A percentile compares a stretch with the other conserved stretches of the same genome.
phyloP scores from a whole-genome alignment of 2,797 vertebrate species.

The Mionectes olivaceus region DNA sequence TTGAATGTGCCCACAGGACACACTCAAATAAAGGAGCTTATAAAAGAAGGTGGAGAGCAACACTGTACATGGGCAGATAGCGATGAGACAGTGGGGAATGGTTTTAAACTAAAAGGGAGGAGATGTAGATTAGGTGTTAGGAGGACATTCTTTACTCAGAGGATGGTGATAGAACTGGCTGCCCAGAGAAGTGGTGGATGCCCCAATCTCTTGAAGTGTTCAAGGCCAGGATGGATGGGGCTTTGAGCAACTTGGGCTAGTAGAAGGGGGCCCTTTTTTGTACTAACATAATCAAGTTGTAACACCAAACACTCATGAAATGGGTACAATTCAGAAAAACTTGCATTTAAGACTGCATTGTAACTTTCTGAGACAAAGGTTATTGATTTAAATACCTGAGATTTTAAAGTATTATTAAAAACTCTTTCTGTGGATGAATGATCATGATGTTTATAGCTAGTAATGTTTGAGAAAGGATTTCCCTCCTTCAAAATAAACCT shows the following conservation, averaged over 20 bases:
- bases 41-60: not conserved
- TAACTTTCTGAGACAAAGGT: not conserved
- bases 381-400: not conserved
- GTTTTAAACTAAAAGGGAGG: not conserved
- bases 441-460: not conserved
- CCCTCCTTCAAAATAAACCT: not conserved
- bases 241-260: not conserved
- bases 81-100: not conserved
- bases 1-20: rapidly evolving
- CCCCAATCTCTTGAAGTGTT: not conserved
- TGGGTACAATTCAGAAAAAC: not conserved
- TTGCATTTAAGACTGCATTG: not conserved
- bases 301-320: not conserved
- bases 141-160: not conserved
- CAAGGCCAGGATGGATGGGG: not conserved
- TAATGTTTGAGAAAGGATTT: not conserved
- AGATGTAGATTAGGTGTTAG: not conserved
- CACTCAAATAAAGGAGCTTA: not conserved
- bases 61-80: not conserved
- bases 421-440: not conserved
- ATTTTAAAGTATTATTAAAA: not conserved
- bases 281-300: not conserved
- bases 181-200: not conserved
- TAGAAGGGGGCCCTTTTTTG: not conserved
- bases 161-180: not conserved